These are phyloP conservation scores for Chymomyza caudatula DNA, from an alignment of 2,888 invertebrate species.

Conservation along the genomic window DNA sequence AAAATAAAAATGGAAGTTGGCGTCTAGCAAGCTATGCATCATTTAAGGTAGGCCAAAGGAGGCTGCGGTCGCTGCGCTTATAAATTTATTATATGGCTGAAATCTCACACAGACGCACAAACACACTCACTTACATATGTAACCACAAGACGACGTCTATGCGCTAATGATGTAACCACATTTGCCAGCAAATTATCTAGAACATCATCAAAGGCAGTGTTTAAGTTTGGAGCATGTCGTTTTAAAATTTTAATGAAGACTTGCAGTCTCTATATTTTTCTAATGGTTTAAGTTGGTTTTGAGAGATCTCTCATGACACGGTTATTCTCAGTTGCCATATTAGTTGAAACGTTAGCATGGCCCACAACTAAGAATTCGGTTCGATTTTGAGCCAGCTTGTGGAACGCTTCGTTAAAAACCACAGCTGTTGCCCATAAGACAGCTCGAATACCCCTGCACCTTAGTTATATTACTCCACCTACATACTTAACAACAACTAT, in stretches of 20 bases:
- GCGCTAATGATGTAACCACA: slow-evolving; percentile 73
- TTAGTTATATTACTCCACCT: not conserved
- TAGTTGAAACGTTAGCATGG: too few species aligned
- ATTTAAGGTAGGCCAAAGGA: slow-evolving; percentile 23
- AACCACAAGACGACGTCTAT: slow-evolving; percentile 17
- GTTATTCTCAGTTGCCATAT: too few species aligned
- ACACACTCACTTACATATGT: not conserved
- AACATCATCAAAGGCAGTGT: slow-evolving; percentile 47
- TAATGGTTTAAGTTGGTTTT: not conserved
- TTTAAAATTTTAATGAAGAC: slow-evolving; percentile 66
- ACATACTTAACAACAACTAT: slow-evolving; percentile 19
- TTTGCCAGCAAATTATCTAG: slow-evolving; percentile 69
- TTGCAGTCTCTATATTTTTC: slow-evolving; percentile 19
- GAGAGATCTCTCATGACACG: too few species aligned
- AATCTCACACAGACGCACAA: not conserved
- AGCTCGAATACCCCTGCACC: too few species aligned
- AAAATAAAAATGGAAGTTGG: not conserved
- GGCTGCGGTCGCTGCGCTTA: slow-evolving; percentile 31
- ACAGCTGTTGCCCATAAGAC: not conserved
- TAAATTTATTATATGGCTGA: slow-evolving; percentile 56
- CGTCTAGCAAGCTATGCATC: slow-evolving; percentile 46
- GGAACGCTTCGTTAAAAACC: not conserved
- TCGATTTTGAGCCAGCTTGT: not conserved
- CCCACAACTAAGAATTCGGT: not conserved
- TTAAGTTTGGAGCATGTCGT: slow-evolving; percentile 11